A percentile compares a stretch with the other conserved stretches of the same genome.
phyloP scores from a whole-genome alignment of 2,797 vertebrate species.

The Lycodopsis pacificus region DNA sequence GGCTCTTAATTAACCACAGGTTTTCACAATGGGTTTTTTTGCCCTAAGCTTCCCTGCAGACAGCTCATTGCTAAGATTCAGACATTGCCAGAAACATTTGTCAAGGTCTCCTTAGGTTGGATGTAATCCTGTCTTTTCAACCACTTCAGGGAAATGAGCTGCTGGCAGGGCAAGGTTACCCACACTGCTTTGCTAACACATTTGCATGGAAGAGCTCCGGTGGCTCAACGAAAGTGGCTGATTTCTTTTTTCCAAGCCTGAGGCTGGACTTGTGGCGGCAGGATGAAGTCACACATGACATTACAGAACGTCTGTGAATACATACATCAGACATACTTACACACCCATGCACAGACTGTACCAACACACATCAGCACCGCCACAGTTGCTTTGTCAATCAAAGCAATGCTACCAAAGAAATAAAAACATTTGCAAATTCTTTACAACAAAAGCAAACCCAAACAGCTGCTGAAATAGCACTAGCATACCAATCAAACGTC shows the following conservation, averaged over 20 bases:
- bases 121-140: conserved; percentile 65
- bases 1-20: background rate
- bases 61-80: conserved; percentile 42
- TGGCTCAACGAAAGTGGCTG: conserved; percentile 44
- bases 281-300: conserved; percentile 34
- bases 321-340: background rate
- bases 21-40: conserved; percentile 20
- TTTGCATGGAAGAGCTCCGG: conserved; percentile 73
- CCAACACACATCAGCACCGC: background rate
- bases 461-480: background rate
- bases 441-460: conserved; percentile 5
- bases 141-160: conserved; percentile 80
- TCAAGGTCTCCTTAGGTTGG: conserved; percentile 55
- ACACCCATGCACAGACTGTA: background rate
- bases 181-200: conserved; percentile 65
- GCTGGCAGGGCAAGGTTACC: conserved; percentile 76
- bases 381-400: background rate
- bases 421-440: conserved; percentile 1
- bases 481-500: conserved; percentile 1
- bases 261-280: conserved; percentile 11
- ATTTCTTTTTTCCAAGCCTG: background rate
- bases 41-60: conserved; percentile 3
- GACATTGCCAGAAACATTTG: conserved; percentile 55
- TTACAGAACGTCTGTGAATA: background rate
- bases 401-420: conserved; percentile 3